Base-by-base conservation (phyloP, 2,888 invertebrate genomes). In the Agriopis aurantiaria region DNA sequence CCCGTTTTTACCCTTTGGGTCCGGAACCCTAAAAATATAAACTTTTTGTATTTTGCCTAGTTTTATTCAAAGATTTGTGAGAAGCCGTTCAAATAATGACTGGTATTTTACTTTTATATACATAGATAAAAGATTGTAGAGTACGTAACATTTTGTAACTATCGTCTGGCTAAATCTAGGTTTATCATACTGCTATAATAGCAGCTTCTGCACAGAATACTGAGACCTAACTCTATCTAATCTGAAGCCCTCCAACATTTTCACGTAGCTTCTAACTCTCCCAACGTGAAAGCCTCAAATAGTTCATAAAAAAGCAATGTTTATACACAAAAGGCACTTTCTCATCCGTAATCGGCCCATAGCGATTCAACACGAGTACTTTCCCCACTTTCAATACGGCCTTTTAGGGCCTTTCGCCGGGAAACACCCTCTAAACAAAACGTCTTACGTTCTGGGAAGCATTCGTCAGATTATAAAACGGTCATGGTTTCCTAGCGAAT, bases 271-370 rank as follows among this genome's bases (percentile, higher is more conserved):
- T 61, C 52, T 43, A 33, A 43, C 43, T 55, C 48, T 48, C n/a
- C n/a, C n/a, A 45, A 48, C 56, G 17, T 72, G 53, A 76, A 73
- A 70, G 60, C 70, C 69, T 62, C 64, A 67, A 76, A 72, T 61
- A 72, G 64, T 69, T 65, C 61, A 65, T 69, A 56, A 69, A 65
- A 68, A 69, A 68, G 72, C 71, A 75, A 77, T 75, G 71, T 75
- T 75, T 72, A 72, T 72, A 74, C 69, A 84, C 82, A 84, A 80
- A 79, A 76, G 79, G 74, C 69, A 68, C 76, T 78, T 78, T 76
- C 77, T 81, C 80, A 80, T 72, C 80, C 81, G 77, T 82, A 83
- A 85, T 82, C 81, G 83, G 75, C 78, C 82, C 81, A 77, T 80
- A 77, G 78, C 79, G 78, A 82, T 83, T 81, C 80, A 78, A 75